A percentile compares a stretch with the other conserved stretches of the same genome.
These are phyloP conservation scores for Hypena proboscidalis DNA, from an alignment of 2,888 invertebrate genomes.

Conservation along the genomic window DNA sequence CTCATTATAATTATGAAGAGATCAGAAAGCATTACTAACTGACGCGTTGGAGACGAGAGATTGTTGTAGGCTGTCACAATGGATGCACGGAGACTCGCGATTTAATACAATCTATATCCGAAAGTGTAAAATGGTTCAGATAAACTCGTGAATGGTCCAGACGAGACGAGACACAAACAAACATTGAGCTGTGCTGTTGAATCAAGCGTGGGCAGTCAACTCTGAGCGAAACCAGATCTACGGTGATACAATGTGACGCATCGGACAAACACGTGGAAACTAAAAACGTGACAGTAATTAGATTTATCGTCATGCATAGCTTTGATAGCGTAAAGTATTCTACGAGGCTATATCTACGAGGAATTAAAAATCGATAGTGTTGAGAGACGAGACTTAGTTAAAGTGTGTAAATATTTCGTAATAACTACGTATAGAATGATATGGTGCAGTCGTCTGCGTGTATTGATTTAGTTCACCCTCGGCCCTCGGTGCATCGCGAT, in stretches of 20 bases:
- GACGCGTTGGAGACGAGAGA: conserved; percentile 38
- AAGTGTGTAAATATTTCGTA: conserved; percentile 25
- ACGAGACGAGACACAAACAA: conserved; percentile 17
- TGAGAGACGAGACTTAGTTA: conserved; percentile 24
- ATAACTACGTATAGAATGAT: conserved; percentile 30
- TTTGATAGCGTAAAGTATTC: background rate
- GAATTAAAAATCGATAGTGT: conserved; percentile 30
- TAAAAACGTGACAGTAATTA: conserved; percentile 21
- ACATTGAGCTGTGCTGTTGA: conserved; percentile 21
- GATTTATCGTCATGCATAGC: conserved; percentile 14
- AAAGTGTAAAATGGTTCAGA: too few relatives aligned
- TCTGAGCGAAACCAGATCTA: conserved; percentile 22
- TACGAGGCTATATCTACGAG: too few relatives aligned
- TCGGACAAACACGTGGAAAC: conserved; percentile 22
- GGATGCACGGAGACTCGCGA: conserved; percentile 10
- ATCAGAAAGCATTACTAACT: conserved; percentile 61
- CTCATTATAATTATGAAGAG: conserved; percentile 53
- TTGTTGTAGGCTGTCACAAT: conserved; percentile 37
- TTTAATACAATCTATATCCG: background rate
- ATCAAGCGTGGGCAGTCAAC: conserved; percentile 24
- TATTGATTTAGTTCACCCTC: conserved; percentile 47
- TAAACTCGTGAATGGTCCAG: too few relatives aligned
- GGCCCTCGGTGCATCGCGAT: conserved; percentile 24
- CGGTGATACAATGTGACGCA: conserved; percentile 31
- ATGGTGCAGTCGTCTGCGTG: conserved; percentile 44